Conservation (phyloP, 2,113 vertebrate species). For the Genyomyrus donnyi region DNA sequence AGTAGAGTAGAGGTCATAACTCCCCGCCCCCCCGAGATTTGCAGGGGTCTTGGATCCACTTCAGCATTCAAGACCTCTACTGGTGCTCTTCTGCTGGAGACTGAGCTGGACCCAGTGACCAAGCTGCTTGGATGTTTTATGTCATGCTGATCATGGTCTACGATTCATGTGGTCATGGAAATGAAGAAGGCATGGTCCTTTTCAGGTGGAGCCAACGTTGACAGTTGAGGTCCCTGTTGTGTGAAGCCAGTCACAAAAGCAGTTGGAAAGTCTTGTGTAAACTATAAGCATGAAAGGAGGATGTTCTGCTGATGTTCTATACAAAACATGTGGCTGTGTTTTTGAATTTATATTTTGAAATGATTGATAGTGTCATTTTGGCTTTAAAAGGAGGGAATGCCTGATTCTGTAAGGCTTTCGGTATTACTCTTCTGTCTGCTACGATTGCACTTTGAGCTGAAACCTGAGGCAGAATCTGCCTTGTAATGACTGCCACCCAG, state of each 20-base stretch:
- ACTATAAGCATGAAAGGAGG: not conserved
- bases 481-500: not conserved
- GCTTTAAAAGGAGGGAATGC: not conserved
- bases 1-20: not conserved
- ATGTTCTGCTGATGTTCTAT: not conserved
- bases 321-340: not conserved
- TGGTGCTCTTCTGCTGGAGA: slow-evolving; percentile 2
- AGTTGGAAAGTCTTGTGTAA: not conserved
- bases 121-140: not conserved
- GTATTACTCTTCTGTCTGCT: not conserved
- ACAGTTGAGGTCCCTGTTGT: not conserved
- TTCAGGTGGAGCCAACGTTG: not conserved
- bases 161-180: not conserved
- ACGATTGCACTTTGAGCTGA: not conserved
- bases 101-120: not conserved
- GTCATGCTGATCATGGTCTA: not conserved
- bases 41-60: not conserved
- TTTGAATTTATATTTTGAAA: not conserved
- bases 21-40: not conserved
- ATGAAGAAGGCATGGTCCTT: not conserved
- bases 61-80: not conserved
- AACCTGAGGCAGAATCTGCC: not conserved
- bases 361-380: not conserved
- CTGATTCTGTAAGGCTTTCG: not conserved
- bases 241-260: not conserved